Evolutionary conservation across 2,888 invertebrate species (phyloP).

Genomic region (Neocrepidodera transversa): DNA sequence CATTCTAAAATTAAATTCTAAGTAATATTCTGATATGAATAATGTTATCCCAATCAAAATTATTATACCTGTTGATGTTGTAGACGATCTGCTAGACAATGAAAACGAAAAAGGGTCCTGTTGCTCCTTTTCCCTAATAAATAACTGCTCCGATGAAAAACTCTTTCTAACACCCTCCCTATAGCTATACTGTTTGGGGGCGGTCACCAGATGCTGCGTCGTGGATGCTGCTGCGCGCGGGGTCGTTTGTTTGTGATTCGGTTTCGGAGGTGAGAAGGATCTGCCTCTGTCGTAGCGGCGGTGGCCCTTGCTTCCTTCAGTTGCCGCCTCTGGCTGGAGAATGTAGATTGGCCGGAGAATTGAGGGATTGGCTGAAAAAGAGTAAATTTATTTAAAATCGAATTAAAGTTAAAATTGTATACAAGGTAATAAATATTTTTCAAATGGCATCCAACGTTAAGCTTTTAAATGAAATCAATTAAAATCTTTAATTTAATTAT

Average conservation of each 20-base stretch:
- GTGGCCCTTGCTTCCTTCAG: constrained; percentile 38
- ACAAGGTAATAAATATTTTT: no score
- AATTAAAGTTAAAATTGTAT: no score
- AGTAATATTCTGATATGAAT: no score
- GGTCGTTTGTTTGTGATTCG: constrained; percentile 29
- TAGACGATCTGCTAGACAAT: constrained; percentile 49
- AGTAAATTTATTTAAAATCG: no score
- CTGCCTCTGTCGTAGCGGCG: constrained; percentile 52
- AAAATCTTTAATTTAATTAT: no score
- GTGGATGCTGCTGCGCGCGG: constrained; percentile 16
- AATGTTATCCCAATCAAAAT: no score
- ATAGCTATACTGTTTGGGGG: constrained; percentile 16
- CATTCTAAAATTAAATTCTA: no score
- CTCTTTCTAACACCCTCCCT: constrained; percentile 54
- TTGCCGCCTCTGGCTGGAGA: constrained; percentile 48
- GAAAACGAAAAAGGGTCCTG: constrained; percentile 46
- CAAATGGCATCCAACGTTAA: no score
- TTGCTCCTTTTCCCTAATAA: constrained; percentile 36
- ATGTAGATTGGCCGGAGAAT: constrained; percentile 56
- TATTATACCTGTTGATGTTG: constrained; percentile 52
- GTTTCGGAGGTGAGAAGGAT: constrained; percentile 56
- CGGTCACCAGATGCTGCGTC: background rate
- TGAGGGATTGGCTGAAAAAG: constrained; percentile 30
- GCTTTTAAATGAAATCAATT: no score
- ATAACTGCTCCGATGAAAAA: constrained; percentile 56